These are phyloP conservation scores for Idaea dimidiata DNA, from an alignment of 2,888 invertebrate genomes.

Conservation along the genomic window DNA sequence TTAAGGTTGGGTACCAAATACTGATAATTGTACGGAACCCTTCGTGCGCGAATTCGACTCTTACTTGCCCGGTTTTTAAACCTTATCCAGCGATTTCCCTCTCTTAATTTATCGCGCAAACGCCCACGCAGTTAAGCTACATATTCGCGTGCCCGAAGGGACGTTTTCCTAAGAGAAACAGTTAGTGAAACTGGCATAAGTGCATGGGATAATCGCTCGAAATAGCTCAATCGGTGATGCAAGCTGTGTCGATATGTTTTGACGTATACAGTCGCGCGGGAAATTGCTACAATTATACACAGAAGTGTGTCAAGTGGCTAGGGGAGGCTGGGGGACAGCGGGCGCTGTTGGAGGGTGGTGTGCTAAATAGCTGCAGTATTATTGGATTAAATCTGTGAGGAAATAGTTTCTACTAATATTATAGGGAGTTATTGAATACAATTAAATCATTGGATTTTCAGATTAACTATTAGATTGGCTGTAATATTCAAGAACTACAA, in stretches of 20 bases:
- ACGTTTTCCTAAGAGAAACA: conserved; percentile 36
- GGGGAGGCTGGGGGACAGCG: conserved; percentile 42
- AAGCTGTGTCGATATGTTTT: conserved; percentile 68
- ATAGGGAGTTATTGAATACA: neutral
- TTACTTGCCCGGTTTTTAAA: too few relatives aligned
- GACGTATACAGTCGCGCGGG: conserved; percentile 62
- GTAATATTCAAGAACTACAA: neutral
- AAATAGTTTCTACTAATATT: neutral
- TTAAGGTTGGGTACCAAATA: too few relatives aligned
- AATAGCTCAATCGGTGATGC: conserved; percentile 66
- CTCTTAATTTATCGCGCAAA: neutral
- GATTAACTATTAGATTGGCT: neutral
- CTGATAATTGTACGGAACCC: too few relatives aligned
- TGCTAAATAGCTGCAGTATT: neutral
- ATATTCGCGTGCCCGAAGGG: conserved; percentile 43
- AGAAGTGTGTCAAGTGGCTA: conserved; percentile 70
- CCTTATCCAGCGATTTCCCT: neutral
- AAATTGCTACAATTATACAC: conserved; percentile 75
- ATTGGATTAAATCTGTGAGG: neutral
- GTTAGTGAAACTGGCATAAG: conserved; percentile 58
- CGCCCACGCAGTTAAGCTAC: neutral
- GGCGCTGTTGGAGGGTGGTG: conserved; percentile 11
- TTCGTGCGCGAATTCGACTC: too few relatives aligned
- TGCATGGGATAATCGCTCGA: conserved; percentile 56
- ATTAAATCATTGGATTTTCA: neutral